Evolutionary conservation across 2,888 invertebrate species (phyloP), one percentile per base, ranked within the genome.

Genomic region (Hirudinaria manillensis): DNA sequence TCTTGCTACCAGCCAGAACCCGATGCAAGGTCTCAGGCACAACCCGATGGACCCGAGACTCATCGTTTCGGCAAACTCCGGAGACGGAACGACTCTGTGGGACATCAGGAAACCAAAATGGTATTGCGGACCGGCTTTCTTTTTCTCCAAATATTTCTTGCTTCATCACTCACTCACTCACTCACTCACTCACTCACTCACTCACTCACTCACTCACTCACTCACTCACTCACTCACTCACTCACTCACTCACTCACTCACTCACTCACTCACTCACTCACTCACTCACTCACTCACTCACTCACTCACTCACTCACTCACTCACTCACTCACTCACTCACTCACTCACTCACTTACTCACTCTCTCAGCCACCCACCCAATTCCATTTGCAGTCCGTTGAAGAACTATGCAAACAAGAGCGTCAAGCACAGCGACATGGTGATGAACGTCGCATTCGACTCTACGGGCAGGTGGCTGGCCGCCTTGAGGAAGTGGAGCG

Each of bases 21-120:
- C 94, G n/a, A 95, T 93, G 87, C 94, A 95, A 86, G 92, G 93
- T n/a, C 94, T 94, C 55, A 92, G 92, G 90, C 94, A 92, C 85
- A 94, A 95, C 86, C 95, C 95, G 0, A 87, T 89, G 34, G 93
- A 94, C 82, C 89, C 91, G 0, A 88, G 90, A 80, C 89, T 91
- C 80, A 84, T 96, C 77, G 92, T 92, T 21, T 93, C 94, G 7
- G 94, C 94, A 0, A 95, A 95, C 86, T 91, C 93, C 2, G 90
- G 91, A 80, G 92, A 93, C 81, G 95, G 95, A 0, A 90, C 93
- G 66, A 91, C 91, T 6, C 88, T 95, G 65, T 95, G 94, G 93
- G 96, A 96, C 84, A 87, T 93, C 66, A 88, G 95, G 19, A 90
- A 91, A 82, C 91, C 92, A 2, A 90, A 90, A 85, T 89, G 89